Base-by-base conservation (phyloP, 2,113 vertebrate species). In the Clarias macrocephalus region DNA sequence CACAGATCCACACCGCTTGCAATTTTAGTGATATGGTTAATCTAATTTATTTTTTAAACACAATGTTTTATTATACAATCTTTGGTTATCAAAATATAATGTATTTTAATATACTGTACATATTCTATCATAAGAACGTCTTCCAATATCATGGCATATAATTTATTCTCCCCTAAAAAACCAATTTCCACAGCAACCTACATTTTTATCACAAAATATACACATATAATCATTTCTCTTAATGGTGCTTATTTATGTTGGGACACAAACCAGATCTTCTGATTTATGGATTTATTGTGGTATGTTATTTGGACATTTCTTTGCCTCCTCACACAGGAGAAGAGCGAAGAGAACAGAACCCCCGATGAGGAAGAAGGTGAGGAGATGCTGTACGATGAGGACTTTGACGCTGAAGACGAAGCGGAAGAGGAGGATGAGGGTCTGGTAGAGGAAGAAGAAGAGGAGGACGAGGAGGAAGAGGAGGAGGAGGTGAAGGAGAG, bases 301-400 rank as follows among this genome's bases (percentile, higher is more conserved):
- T 52, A 5, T 59, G 54, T 25, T 59, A n/a, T 76, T 88, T 88
- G 48, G 0, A 11, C 86, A 25, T 75, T 82, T 82, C 87, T 59
- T 25, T n/a, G 68, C 28, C 13, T 33, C 25, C 23, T 23, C 5
- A 9, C 62, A 25, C 82, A 90, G 87, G 89, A 88, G 48, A 86
- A 86, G 16, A 33, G 21, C 0, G 83, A 86, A 0, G 90, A 92
- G 81, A 89, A 88, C 92, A 92, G 23, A 79, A 87, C 63, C 65
- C 62, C 57, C 11, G 73, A 83, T 28, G 81, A 91, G 91, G 93
- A 98, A 89, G 96, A 95, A 89, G 92, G 93, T 88, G 97, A 97
- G 88, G 99, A 97, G 91, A 92, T 98, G 93, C 94, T 99, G 66
- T 95, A 96, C 59, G 97, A 98, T 80, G 97, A 97, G 87, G 97